Conservation (phyloP, 1,140 invertebrate species). For the Orussus abietinus region DNA sequence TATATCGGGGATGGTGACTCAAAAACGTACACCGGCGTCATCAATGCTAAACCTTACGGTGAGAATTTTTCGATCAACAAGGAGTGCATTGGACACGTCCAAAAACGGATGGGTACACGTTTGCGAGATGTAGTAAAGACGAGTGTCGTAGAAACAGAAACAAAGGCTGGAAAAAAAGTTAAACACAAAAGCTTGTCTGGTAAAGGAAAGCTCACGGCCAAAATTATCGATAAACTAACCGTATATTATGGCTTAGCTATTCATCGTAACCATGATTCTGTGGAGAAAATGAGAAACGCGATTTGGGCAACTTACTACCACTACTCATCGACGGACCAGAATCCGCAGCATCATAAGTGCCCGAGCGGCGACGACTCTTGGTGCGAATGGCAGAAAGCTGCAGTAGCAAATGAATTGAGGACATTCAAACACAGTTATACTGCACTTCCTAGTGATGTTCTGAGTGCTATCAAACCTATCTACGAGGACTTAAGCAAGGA, state of each 20-base stretch:
- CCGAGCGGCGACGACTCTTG: slow-evolving; percentile 25
- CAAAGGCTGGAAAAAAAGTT: no score
- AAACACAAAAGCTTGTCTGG: no score
- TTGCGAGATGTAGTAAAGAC: no score
- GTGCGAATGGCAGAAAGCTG: slow-evolving; percentile 32
- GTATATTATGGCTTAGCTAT: no score
- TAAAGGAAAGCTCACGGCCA: no score
- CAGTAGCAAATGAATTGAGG: slow-evolving; percentile 16
- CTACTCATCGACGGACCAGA: slow-evolving; percentile 15
- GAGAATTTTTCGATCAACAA: slow-evolving; percentile 13
- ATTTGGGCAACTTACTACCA: slow-evolving; percentile 20
- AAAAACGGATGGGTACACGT: no score
- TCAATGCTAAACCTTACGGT: slow-evolving; percentile 15
- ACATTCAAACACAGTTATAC: slow-evolving; percentile 18
- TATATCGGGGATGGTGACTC: slow-evolving; percentile 1
- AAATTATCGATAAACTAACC: no score
- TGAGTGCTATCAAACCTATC: slow-evolving; percentile 17
- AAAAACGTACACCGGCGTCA: slow-evolving; percentile 5
- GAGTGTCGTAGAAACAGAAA: no score
- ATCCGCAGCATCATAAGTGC: slow-evolving; percentile 18
- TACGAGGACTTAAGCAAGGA: slow-evolving; percentile 18
- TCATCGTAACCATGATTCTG: slow-evolving; percentile 8
- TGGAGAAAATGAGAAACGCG: slow-evolving; percentile 18
- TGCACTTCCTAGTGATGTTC: slow-evolving; percentile 13
- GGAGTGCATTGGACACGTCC: slow-evolving; percentile 18